Percentiles rank a stretch among this genome's conserved stretches.
phyloP scores from a whole-genome alignment of 1,140 invertebrate genomes.

The Aphelinus certus region DNA sequence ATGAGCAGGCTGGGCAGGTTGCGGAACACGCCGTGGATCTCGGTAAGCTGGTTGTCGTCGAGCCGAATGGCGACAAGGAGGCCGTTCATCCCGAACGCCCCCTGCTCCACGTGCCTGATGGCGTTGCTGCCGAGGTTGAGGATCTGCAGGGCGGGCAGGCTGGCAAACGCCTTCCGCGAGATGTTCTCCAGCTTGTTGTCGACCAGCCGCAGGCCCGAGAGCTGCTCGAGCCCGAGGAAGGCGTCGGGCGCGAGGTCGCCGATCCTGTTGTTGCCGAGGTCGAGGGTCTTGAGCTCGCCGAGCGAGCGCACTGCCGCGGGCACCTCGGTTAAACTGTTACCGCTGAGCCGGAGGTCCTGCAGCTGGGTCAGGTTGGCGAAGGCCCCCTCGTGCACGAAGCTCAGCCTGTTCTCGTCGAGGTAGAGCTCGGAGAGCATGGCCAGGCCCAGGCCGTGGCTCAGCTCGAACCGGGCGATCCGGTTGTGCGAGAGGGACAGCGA shows the following conservation, averaged over 20 bases:
- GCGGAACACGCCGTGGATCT: slow-evolving; percentile 86
- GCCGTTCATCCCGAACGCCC: slow-evolving; percentile 81
- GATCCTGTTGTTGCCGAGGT: slow-evolving; percentile 86
- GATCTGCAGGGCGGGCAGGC: slow-evolving; percentile 84
- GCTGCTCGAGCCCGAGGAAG: slow-evolving; percentile 80
- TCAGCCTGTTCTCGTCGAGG: slow-evolving; percentile 79
- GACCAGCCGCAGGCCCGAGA: slow-evolving; percentile 84
- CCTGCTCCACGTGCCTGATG: slow-evolving; percentile 81
- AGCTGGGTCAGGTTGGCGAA: slow-evolving; percentile 83
- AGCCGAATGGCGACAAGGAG: slow-evolving; percentile 86
- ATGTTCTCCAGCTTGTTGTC: slow-evolving; percentile 90
- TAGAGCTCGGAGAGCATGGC: slow-evolving; percentile 77
- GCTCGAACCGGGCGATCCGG: slow-evolving; percentile 74
- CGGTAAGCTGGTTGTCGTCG: slow-evolving; percentile 85
- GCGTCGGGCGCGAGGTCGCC: slow-evolving; percentile 80
- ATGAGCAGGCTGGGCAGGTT: slow-evolving; percentile 84
- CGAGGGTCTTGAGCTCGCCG: slow-evolving; percentile 79
- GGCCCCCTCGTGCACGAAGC: slow-evolving; percentile 74
- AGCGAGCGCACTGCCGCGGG: slow-evolving; percentile 81
- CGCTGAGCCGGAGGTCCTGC: slow-evolving; percentile 86
- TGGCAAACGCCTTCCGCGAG: slow-evolving; percentile 81
- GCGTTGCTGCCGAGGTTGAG: slow-evolving; percentile 89
- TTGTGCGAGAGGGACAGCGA: slow-evolving; percentile 80
- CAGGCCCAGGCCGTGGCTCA: slow-evolving; percentile 77
- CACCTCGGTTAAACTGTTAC: slow-evolving; percentile 82